phyloP scores from a whole-genome alignment of 2,888 invertebrate genomes.

The Lacanobia wlatinum region DNA sequence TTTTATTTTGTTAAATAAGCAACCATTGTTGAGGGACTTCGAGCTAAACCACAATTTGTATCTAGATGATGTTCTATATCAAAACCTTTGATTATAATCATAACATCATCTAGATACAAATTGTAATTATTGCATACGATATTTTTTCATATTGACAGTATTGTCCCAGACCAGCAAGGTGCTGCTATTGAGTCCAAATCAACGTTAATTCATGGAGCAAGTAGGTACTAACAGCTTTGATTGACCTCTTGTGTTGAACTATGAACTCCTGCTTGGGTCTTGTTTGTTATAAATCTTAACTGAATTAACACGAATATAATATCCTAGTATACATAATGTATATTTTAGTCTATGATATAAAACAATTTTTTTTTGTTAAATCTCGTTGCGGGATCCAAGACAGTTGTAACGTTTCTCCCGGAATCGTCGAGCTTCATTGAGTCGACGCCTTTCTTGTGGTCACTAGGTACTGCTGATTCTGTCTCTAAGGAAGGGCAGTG shows the following conservation, averaged over 20 bases:
- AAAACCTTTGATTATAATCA: too few species aligned
- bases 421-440: too few species aligned
- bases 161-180: neutral
- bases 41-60: constrained; percentile 2
- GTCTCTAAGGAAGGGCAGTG: too few species aligned
- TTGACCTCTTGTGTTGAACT: constrained; percentile 24
- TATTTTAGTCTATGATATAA: too few species aligned
- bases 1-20: constrained; percentile 23
- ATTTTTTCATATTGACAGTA: too few species aligned
- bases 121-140: too few species aligned
- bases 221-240: constrained; percentile 24
- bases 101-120: too few species aligned
- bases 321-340: neutral
- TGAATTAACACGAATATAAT: neutral
- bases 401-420: too few species aligned
- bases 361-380: too few species aligned
- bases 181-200: neutral
- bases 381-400: too few species aligned
- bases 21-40: constrained; percentile 5
- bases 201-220: constrained; percentile 37
- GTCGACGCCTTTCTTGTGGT: too few species aligned
- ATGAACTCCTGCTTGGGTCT: constrained; percentile 21
- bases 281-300: neutral
- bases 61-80: neutral
- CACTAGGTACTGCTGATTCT: too few species aligned